Conservation (phyloP, 2,797 vertebrate genomes). For the Lutjanus campechanus region DNA sequence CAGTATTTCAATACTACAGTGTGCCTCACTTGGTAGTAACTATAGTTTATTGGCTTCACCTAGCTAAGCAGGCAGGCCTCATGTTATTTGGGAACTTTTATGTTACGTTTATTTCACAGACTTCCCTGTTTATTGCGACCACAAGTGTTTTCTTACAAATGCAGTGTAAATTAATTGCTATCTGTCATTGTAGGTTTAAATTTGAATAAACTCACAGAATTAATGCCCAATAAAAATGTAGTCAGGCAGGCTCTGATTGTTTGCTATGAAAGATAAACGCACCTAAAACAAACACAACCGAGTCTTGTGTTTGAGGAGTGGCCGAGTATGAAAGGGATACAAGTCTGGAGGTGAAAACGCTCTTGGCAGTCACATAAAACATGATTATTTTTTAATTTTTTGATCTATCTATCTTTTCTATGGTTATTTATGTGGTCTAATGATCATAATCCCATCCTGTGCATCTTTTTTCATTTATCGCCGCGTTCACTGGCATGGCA, state of each 20-base stretch:
- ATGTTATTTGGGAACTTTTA: constrained; percentile 47
- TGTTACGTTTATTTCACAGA: constrained; percentile 53
- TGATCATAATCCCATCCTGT: neutral
- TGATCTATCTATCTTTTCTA: neutral
- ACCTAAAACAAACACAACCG: constrained; percentile 2
- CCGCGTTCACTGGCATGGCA: neutral
- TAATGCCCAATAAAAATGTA: constrained; percentile 13
- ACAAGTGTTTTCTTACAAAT: constrained; percentile 33
- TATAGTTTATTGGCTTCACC: constrained; percentile 63
- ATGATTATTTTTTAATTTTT: neutral
- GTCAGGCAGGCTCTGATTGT: constrained; percentile 11
- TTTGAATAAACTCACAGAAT: constrained; percentile 31
- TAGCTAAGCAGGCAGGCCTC: constrained; percentile 8
- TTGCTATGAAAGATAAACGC: constrained; percentile 5
- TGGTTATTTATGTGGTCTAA: neutral
- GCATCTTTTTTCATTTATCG: constrained; percentile 1
- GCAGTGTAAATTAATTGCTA: constrained; percentile 8
- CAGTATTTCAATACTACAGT: constrained; percentile 49
- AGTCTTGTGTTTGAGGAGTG: neutral
- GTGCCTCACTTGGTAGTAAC: constrained; percentile 49
- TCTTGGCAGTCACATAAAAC: constrained; percentile 2
- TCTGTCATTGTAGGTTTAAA: constrained; percentile 24
- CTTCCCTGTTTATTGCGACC: constrained; percentile 33
- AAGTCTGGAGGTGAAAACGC: neutral
- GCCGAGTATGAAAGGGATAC: neutral